phyloP scores from a whole-genome alignment of 2,113 vertebrate species.

The Chlamydotis undulata region DNA sequence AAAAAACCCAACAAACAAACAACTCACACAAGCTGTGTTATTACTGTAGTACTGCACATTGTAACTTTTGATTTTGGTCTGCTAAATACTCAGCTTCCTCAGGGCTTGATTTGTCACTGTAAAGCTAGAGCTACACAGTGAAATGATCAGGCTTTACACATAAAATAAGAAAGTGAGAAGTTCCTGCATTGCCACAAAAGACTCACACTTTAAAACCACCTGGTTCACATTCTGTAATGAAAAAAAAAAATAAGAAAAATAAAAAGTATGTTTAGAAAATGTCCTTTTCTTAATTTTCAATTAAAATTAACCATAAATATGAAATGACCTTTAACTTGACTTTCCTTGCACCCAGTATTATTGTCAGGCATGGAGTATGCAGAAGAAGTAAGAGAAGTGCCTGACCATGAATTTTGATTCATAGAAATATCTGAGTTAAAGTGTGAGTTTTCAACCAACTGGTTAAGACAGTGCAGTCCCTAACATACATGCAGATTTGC shows the following conservation, averaged over 20 bases:
- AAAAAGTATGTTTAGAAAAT: background rate
- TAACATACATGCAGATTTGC: background rate
- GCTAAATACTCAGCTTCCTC: background rate
- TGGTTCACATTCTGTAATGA: background rate
- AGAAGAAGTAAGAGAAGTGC: background rate
- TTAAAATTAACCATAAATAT: background rate
- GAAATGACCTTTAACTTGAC: background rate
- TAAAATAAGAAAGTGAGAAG: background rate
- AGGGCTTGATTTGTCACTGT: background rate
- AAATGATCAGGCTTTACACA: background rate
- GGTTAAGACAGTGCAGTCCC: background rate
- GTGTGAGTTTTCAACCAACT: background rate
- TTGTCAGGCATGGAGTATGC: background rate
- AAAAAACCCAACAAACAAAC: background rate
- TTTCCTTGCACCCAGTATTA: background rate
- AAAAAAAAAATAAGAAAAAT: background rate
- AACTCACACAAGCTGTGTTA: background rate
- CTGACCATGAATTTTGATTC: background rate
- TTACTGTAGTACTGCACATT: background rate
- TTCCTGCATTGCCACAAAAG: background rate
- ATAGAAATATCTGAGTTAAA: background rate
- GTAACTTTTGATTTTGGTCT: background rate
- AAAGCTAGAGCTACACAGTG: background rate
- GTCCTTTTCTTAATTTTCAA: background rate
- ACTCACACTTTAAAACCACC: background rate